phyloP scores from a whole-genome alignment of 2,888 invertebrate species.

The Amphimallon solstitiale region DNA sequence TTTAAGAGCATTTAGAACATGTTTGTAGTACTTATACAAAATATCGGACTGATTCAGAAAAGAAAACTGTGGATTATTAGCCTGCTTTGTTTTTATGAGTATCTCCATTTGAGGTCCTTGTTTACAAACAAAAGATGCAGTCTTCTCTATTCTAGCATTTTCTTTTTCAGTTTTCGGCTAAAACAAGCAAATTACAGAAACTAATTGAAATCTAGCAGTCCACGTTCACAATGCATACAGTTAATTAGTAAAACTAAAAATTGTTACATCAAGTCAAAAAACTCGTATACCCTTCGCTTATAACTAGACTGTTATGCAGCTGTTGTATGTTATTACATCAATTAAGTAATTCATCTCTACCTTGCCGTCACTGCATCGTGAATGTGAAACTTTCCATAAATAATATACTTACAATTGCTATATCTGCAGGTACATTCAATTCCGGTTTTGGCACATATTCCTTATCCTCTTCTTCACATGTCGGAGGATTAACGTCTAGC shows the following conservation, averaged over 20 bases:
- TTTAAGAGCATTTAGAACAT: constrained; percentile 76
- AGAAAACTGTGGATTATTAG: constrained; percentile 90
- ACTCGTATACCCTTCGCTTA: no score
- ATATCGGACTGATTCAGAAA: constrained; percentile 89
- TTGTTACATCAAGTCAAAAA: no score
- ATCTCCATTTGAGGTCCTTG: constrained; percentile 99
- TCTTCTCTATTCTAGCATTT: constrained; percentile 95
- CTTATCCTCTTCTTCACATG: constrained; percentile 73
- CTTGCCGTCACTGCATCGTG: no score
- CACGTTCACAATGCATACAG: no score
- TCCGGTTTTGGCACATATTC: constrained; percentile 78
- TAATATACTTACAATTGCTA: constrained; percentile 71
- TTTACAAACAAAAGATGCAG: constrained; percentile 84
- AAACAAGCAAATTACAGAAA: constrained; percentile 47
- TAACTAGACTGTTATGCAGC: no score
- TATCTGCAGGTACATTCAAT: constrained; percentile 80
- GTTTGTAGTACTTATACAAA: constrained; percentile 90
- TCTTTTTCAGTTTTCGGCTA: constrained; percentile 89
- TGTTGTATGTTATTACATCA: no score
- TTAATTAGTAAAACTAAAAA: no score
- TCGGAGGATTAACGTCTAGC: constrained; percentile 58
- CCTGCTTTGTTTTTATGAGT: constrained; percentile 95
- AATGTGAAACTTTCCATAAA: constrained; percentile 20
- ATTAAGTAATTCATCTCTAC: no score
- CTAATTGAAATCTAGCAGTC: no score